A percentile compares a stretch with the other conserved stretches of the same genome.
Conservation (phyloP, 2,797 vertebrate species). For the Sebastes hubbsi region DNA sequence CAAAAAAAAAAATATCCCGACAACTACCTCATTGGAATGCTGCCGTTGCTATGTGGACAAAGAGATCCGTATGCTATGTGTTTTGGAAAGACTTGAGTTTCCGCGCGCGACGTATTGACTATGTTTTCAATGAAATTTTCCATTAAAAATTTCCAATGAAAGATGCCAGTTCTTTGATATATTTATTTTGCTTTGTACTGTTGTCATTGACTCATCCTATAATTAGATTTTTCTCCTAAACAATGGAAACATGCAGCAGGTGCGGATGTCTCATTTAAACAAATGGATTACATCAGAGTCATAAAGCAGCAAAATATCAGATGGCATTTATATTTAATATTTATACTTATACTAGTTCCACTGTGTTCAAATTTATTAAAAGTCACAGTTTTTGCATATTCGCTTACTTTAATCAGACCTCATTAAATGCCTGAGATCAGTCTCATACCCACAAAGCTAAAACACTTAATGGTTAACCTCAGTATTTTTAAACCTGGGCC, state of each 20-base stretch:
- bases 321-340: not conserved
- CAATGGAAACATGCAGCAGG: conserved; percentile 24
- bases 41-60: conserved; percentile 42
- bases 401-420: not conserved
- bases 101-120: not conserved
- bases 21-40: conserved; percentile 68
- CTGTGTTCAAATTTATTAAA: not conserved
- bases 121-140: conserved; percentile 27
- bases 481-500: not conserved
- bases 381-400: not conserved
- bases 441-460: not conserved
- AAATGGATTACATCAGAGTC: not conserved
- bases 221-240: conserved; percentile 17
- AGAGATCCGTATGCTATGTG: conserved; percentile 3
- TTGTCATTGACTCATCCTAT: not conserved
- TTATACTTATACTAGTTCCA: not conserved
- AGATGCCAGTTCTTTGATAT: conserved; percentile 16
- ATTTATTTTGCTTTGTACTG: conserved; percentile 10
- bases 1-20: conserved; percentile 11
- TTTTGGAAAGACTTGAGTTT: conserved; percentile 4
- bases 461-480: not conserved
- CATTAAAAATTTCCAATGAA: conserved; percentile 32
- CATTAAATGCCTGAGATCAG: not conserved
- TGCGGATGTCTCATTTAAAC: conserved; percentile 7
- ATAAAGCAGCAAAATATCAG: not conserved